Conservation (phyloP, 2,888 invertebrate genomes). For the Mesoligia furuncula region DNA sequence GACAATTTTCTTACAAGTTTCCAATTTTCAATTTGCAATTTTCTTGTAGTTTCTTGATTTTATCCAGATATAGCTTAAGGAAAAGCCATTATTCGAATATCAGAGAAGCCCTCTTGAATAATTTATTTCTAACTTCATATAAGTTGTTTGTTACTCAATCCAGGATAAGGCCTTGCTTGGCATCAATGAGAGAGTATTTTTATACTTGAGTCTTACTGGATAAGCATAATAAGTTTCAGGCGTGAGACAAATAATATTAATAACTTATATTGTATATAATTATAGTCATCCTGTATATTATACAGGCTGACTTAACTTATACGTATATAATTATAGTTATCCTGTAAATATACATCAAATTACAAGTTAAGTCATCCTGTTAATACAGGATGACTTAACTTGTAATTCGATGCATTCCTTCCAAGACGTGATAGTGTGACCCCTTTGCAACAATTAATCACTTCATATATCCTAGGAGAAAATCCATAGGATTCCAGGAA, state of each 20-base stretch:
- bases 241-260: neutral
- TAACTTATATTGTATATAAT: no score
- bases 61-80: neutral
- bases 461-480: neutral
- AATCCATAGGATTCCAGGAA: neutral
- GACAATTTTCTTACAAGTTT: neutral
- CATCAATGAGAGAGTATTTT: neutral
- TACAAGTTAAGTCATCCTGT: no score
- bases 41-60: neutral
- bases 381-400: neutral
- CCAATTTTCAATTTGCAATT: neutral
- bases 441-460: neutral
- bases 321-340: no score
- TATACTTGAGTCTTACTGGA: neutral
- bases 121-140: slow-evolving; percentile 31
- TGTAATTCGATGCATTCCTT: neutral
- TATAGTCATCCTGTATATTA: neutral
- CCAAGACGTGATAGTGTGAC: neutral
- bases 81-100: neutral
- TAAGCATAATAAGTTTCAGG: neutral
- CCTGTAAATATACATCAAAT: no score
- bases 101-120: slow-evolving; percentile 25
- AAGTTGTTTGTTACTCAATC: slow-evolving; percentile 9
- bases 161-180: neutral
- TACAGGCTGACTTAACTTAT: neutral